phyloP scores from a whole-genome alignment of 2,797 vertebrate species.

The Xiphorhynchus erythropygius region DNA sequence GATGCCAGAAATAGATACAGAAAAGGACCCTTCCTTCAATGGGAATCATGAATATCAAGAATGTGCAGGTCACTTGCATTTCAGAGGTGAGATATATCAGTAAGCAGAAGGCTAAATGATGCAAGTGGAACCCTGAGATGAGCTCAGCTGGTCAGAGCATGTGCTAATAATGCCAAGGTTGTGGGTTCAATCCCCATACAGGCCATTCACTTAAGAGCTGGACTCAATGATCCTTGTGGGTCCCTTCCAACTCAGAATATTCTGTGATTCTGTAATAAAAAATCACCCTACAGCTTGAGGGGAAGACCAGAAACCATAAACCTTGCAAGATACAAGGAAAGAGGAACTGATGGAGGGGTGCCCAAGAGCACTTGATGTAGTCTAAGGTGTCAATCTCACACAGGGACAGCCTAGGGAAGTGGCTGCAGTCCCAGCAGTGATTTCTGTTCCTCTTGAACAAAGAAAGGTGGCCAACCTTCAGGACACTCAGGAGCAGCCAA shows the following conservation, averaged over 20 bases:
- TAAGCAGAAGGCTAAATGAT: not conserved
- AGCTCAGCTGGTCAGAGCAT: not conserved
- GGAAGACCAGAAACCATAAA: not conserved
- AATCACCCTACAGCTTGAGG: not conserved
- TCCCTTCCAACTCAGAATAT: not conserved
- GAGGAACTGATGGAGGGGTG: not conserved
- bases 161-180: not conserved
- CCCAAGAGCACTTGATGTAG: not conserved
- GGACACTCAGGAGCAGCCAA: not conserved
- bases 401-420: not conserved
- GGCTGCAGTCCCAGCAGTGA: not conserved
- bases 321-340: not conserved
- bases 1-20: constrained; percentile 17
- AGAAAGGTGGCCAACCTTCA: not conserved
- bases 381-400: not conserved
- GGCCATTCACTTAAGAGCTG: not conserved
- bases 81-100: not conserved
- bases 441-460: not conserved
- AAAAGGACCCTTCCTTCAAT: not conserved
- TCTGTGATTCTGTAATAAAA: not conserved
- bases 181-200: not conserved
- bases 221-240: not conserved
- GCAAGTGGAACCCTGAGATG: not conserved
- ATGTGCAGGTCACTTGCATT: not conserved
- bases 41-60: not conserved